These are phyloP conservation scores for Ganaspis sp. DNA, from an alignment of 1,140 invertebrate species.

Conservation along the genomic window DNA sequence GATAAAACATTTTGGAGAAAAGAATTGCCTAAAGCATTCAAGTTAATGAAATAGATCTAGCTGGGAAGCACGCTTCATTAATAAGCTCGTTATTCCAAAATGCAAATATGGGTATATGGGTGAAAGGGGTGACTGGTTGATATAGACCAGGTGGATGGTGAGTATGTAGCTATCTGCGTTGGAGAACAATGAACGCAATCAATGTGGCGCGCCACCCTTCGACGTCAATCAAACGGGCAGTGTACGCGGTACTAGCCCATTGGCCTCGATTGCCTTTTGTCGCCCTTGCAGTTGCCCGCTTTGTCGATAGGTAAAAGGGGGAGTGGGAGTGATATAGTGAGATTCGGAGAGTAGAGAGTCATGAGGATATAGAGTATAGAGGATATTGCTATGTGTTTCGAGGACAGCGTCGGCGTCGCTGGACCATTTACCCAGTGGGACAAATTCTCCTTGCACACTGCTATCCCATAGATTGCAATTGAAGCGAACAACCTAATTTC, in stretches of 20 bases:
- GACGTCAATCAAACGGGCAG: conserved; percentile 68
- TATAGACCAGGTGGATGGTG: neutral
- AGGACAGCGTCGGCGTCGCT: neutral
- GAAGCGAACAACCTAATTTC: conserved; percentile 23
- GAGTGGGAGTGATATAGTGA: neutral
- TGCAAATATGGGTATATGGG: conserved; percentile 12
- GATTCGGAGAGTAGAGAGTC: neutral
- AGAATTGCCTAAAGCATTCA: too few relatives aligned
- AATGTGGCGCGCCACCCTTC: conserved; percentile 63
- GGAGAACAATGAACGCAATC: conserved; percentile 71
- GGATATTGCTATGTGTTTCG: conserved; percentile 18
- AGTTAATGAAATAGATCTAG: neutral
- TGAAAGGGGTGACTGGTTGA: conserved; percentile 2
- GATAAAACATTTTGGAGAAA: too few relatives aligned
- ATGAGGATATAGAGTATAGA: neutral
- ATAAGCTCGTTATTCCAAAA: conserved; percentile 22
- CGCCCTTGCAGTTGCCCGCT: conserved; percentile 44
- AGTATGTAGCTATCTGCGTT: conserved; percentile 50
- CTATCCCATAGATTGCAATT: neutral
- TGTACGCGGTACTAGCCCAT: conserved; percentile 63
- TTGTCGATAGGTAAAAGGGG: neutral
- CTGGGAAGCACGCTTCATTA: neutral
- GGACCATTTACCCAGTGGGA: neutral
- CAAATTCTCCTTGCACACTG: neutral
- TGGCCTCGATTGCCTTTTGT: conserved; percentile 69